A percentile compares a stretch with the other conserved stretches of the same genome.
These are phyloP conservation scores for Erpobdella octoculata DNA, from an alignment of 2,888 invertebrate genomes.

Conservation along the genomic window DNA sequence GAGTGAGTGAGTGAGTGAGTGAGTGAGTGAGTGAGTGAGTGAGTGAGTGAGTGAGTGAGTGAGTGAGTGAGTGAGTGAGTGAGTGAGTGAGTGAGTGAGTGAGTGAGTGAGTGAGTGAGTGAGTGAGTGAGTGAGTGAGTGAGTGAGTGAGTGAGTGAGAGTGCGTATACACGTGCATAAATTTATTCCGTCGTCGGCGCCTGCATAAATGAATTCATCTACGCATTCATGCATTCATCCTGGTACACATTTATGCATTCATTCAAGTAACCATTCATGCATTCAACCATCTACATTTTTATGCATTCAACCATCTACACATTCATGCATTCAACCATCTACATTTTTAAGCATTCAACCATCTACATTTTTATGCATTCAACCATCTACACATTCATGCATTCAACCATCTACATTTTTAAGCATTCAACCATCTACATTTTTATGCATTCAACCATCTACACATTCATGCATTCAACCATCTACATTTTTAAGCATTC, in stretches of 20 bases:
- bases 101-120: conserved; percentile 22
- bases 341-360: not conserved
- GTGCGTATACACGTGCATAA: not conserved
- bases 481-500: no score
- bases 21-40: conserved; percentile 22
- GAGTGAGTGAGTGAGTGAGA: not conserved
- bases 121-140: conserved; percentile 18
- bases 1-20: conserved; percentile 9
- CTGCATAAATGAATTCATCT: not conserved
- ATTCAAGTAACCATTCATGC: not conserved
- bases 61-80: conserved; percentile 22
- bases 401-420: not conserved
- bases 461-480: no score
- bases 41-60: conserved; percentile 22
- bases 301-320: not conserved
- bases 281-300: not conserved
- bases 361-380: not conserved
- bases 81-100: conserved; percentile 17
- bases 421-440: no score
- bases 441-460: no score
- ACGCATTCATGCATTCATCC: not conserved
- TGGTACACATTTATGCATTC: not conserved
- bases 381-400: not conserved
- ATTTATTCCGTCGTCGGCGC: not conserved
- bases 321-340: not conserved